Evolutionary conservation across 2,888 invertebrate genomes (phyloP).

Genomic region (Temnothorax ravouxi): DNA sequence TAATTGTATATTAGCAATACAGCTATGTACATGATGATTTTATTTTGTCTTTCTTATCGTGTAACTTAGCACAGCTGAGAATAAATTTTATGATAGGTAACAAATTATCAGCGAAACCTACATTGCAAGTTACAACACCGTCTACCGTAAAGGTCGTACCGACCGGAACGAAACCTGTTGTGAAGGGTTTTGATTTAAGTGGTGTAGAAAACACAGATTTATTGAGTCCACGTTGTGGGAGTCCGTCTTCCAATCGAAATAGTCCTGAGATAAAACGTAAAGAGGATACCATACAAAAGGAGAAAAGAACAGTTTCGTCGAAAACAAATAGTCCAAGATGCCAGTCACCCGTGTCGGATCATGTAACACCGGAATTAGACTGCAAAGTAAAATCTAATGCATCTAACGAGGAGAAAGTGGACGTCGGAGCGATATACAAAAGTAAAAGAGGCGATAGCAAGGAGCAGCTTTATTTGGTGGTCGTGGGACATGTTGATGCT

Average conservation of each 20-base stretch:
- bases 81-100: conserved; percentile 88
- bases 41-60: conserved; percentile 1
- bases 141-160: conserved; percentile 82
- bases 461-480: conserved; percentile 96
- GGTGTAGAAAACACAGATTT: conserved; percentile 77
- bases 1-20: conserved; percentile 4
- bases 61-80: conserved; percentile 48
- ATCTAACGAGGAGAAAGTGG: conserved; percentile 88
- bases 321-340: conserved; percentile 89
- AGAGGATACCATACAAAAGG: conserved; percentile 84
- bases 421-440: conserved; percentile 89
- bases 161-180: conserved; percentile 76
- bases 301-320: conserved; percentile 77
- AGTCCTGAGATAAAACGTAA: conserved; percentile 80
- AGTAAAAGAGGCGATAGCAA: conserved; percentile 93
- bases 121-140: conserved; percentile 74
- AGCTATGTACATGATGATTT: background rate
- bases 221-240: conserved; percentile 80
- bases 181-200: conserved; percentile 82
- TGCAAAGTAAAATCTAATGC: conserved; percentile 83
- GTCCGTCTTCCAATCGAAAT: conserved; percentile 79
- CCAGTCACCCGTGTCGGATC: conserved; percentile 90
- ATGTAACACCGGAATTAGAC: conserved; percentile 76
- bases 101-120: conserved; percentile 76
- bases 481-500: conserved; percentile 98